phyloP scores from a whole-genome alignment of 2,888 invertebrate genomes.

The Gari tellinella region DNA sequence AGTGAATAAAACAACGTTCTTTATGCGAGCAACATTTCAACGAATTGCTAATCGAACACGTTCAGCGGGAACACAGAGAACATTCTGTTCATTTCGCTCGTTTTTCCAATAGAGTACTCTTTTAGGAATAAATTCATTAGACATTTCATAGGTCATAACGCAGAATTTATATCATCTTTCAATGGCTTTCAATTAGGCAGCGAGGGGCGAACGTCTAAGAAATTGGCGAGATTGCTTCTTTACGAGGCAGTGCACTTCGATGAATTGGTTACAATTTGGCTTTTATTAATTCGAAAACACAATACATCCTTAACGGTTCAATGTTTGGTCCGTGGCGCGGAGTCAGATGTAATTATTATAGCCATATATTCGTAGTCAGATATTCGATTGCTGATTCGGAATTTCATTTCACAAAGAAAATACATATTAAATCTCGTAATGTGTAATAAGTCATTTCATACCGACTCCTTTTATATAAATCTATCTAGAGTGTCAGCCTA shows the following conservation, averaged over 20 bases:
- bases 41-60: conserved; percentile 50
- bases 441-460: too few relatives aligned
- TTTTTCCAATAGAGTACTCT: conserved; percentile 34
- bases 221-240: conserved; percentile 57
- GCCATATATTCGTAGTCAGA: not conserved
- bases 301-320: conserved; percentile 49
- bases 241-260: conserved; percentile 54
- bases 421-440: too few relatives aligned
- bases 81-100: conserved; percentile 50
- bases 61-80: conserved; percentile 41
- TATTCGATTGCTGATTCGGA: too few relatives aligned
- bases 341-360: conserved; percentile 49
- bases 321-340: conserved; percentile 30
- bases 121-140: conserved; percentile 60
- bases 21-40: conserved; percentile 44
- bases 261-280: conserved; percentile 52
- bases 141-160: conserved; percentile 64
- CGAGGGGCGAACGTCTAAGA: conserved; percentile 40
- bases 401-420: too few relatives aligned
- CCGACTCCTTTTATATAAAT: too few relatives aligned
- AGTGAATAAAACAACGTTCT: conserved; percentile 57
- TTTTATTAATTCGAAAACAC: conserved; percentile 62
- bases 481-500: too few relatives aligned
- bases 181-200: conserved; percentile 56
- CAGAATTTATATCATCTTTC: conserved; percentile 62